Conservation (phyloP, 2,113 vertebrate species). For the Misgurnus mizolepis region DNA sequence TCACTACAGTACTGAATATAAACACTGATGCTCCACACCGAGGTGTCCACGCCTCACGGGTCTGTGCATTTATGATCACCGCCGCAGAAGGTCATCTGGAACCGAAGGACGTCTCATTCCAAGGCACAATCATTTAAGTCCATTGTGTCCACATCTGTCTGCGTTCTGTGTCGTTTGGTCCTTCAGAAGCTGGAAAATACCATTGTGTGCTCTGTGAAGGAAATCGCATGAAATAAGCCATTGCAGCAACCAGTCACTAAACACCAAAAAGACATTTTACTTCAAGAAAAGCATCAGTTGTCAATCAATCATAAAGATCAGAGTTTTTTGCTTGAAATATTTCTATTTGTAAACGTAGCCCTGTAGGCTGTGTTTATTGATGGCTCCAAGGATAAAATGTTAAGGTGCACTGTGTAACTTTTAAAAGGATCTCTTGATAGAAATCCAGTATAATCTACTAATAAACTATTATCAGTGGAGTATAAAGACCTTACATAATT, state of each 20-base stretch:
- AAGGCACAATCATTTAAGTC: conserved; percentile 26
- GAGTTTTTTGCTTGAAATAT: too few relatives aligned
- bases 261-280: neutral
- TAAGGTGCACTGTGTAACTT: too few relatives aligned
- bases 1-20: neutral
- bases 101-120: conserved; percentile 14
- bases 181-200: conserved; percentile 23
- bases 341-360: neutral
- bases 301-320: too few relatives aligned
- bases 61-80: neutral
- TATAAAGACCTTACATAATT: too few relatives aligned
- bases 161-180: conserved; percentile 41
- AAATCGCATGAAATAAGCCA: neutral
- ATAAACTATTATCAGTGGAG: too few relatives aligned
- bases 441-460: too few relatives aligned
- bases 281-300: too few relatives aligned
- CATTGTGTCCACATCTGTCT: neutral
- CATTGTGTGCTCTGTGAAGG: neutral
- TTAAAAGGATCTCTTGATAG: too few relatives aligned
- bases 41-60: neutral
- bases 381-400: too few relatives aligned
- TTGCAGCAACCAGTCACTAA: neutral
- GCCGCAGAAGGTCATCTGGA: neutral
- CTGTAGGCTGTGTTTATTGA: too few relatives aligned
- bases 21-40: neutral